phyloP scores from a whole-genome alignment of 2,113 vertebrate genomes.

The rat (Rattus norvegicus) region GRCr8 NC_086036.1:13833501-13834000 shows the following conservation, averaged over 20 bases:
- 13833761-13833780: too few relatives aligned
- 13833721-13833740: too few relatives aligned
- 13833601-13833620: slow-evolving; percentile 43
- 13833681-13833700: background rate
- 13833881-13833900: slow-evolving; percentile 17
- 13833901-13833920: slow-evolving; percentile 49
- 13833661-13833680: background rate
- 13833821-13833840: slow-evolving; percentile 5
- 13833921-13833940: slow-evolving; percentile 7
- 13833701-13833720: slow-evolving; percentile 15
- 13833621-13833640: slow-evolving; percentile 49
- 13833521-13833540: background rate
- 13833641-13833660: background rate
- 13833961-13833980: background rate
- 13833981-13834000: background rate
- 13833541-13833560: slow-evolving; percentile 39
- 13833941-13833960: slow-evolving; percentile 8
- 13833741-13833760: too few relatives aligned
- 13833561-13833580: slow-evolving; percentile 42
- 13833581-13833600: slow-evolving; percentile 17
- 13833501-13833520: background rate
- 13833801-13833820: too few relatives aligned
- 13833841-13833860: slow-evolving; percentile 43
- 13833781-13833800: too few relatives aligned
- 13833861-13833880: background rate